phyloP scores from a whole-genome alignment of 2,797 vertebrate species.

The Hephaestus fuliginosus region DNA sequence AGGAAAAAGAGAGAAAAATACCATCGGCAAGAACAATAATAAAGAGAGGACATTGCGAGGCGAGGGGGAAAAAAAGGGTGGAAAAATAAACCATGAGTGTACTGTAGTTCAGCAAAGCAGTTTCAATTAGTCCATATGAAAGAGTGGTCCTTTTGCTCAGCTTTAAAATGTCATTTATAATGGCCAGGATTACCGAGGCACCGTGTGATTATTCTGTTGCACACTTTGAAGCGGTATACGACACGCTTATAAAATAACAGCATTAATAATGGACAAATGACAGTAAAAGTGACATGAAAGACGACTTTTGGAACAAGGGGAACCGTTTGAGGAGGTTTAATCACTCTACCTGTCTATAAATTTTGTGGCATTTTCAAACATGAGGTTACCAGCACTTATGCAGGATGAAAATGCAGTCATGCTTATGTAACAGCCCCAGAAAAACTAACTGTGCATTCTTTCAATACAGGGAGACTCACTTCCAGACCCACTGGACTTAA shows the following conservation, averaged over 20 bases:
- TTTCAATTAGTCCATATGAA: slow-evolving; percentile 66
- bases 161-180: slow-evolving; percentile 79
- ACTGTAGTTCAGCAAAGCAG: slow-evolving; percentile 33
- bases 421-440: neutral
- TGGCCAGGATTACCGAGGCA: slow-evolving; percentile 41
- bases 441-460: neutral
- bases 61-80: neutral
- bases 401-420: slow-evolving; percentile 18
- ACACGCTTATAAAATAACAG: slow-evolving; percentile 53
- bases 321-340: slow-evolving; percentile 23
- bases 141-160: slow-evolving; percentile 26
- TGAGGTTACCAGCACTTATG: neutral
- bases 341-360: neutral
- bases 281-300: slow-evolving; percentile 50
- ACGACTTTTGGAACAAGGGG: slow-evolving; percentile 7
- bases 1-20: neutral
- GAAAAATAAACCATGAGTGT: slow-evolving; percentile 33
- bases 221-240: slow-evolving; percentile 42
- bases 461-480: neutral
- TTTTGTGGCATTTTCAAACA: slow-evolving; percentile 12
- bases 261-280: slow-evolving; percentile 55
- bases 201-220: slow-evolving; percentile 25
- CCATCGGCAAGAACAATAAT: slow-evolving; percentile 40
- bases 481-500: neutral
- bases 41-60: neutral